Conservation (phyloP, 37 sponge, comb jelly and placozoan genomes). For the Haliclona indistincta region DNA sequence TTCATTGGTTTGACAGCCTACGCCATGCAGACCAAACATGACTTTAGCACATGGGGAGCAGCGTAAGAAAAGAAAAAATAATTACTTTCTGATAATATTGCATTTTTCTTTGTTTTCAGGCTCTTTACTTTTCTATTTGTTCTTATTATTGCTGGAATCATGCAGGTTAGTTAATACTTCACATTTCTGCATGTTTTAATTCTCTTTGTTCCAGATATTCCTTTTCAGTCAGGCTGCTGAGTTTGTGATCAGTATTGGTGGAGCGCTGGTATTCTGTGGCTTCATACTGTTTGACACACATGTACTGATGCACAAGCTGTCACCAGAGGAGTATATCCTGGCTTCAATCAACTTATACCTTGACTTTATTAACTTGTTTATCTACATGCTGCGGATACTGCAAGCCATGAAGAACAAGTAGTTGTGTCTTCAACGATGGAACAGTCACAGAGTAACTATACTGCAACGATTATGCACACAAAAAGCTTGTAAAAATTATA, state of each 20-base stretch:
- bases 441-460: too few relatives aligned
- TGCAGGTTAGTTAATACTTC: slow-evolving; percentile 63
- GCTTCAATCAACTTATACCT: slow-evolving; percentile 95
- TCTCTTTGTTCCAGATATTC: slow-evolving; percentile 58
- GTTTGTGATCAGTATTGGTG: slow-evolving; percentile 85
- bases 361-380: slow-evolving; percentile 93
- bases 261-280: slow-evolving; percentile 92
- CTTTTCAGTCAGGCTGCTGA: slow-evolving; percentile 77
- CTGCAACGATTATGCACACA: too few relatives aligned
- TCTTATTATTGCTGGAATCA: slow-evolving; percentile 71
- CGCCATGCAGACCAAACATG: slow-evolving; percentile 94
- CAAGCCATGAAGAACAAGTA: slow-evolving; percentile 46
- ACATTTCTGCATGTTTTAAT: not conserved
- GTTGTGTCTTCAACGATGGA: not conserved
- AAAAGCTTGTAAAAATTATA: too few relatives aligned
- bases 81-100: not conserved
- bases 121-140: slow-evolving; percentile 85
- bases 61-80: slow-evolving; percentile 37
- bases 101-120: slow-evolving; percentile 21
- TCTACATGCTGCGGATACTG: slow-evolving; percentile 86
- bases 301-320: slow-evolving; percentile 90
- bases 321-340: slow-evolving; percentile 94
- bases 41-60: slow-evolving; percentile 98
- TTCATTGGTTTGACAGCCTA: slow-evolving; percentile 86
- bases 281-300: slow-evolving; percentile 98